Base-by-base conservation (phyloP, 2,797 vertebrate genomes). In the Meriones psammophilus region DNA sequence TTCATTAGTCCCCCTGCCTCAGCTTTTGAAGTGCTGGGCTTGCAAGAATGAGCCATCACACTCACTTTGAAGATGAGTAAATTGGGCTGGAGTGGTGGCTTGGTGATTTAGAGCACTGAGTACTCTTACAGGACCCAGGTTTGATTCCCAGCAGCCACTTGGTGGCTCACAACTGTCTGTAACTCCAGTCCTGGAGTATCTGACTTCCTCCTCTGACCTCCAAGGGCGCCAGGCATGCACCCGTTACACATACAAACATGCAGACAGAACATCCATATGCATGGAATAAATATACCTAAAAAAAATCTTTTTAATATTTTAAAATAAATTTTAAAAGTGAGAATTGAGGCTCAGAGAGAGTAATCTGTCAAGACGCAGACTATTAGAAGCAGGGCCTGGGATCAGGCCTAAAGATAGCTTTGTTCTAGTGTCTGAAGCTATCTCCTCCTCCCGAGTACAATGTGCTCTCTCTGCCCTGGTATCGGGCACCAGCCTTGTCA, bases 41-140 rank as follows among this genome's bases (percentile, higher is more conserved):
- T 6, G 8, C 80, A 42, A 26, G 15, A 42, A 13, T 42, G 84
- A 86, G 39, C 42, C 62, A 0, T 14, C 80, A 46, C 60, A n/a
- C 84, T 54, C 42, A 68, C 54, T 95, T 84, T 58, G 87, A 95
- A 94, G 79, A 84, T 94, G 58, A 88, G 39, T 36, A 84, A 80
- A 73, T 6, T 33, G 46, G 42, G 42, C 62, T 50, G 10, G 83
- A 85, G 83, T 50, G 62, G 30, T 13, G 6, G 5, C 42, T 30
- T n/a, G 28, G 60, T 22, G 42, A 39, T 46, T 22, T 33, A 68
- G 81, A 85, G 42, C 10, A 14, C 62, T 85, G 42, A 10, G 62
- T 50, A 9, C 28, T 46, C 81, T 33, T 84, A 14, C 36, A 64
- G 39, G 60, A 46, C 58, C 60, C 58, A 83, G 80, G 60, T 30